phyloP scores from a whole-genome alignment of 2,888 invertebrate genomes.

The Glyphotaelius pellucidus region DNA sequence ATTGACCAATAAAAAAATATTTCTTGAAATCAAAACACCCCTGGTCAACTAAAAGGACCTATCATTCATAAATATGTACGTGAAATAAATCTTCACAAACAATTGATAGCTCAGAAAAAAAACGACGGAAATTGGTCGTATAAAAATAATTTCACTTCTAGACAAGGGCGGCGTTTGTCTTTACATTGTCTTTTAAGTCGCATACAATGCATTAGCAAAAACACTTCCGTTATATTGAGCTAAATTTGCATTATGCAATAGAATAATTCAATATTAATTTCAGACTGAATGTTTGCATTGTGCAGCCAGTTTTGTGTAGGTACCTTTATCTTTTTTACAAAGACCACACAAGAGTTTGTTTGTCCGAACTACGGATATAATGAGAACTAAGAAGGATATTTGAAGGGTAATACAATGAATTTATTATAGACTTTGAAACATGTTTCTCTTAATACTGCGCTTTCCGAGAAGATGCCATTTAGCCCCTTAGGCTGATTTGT shows the following conservation, averaged over 20 bases:
- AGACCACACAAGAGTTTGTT: neutral
- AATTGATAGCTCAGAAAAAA: constrained; percentile 26
- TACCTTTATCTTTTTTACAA: neutral
- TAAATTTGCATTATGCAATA: neutral
- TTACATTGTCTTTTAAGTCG: neutral
- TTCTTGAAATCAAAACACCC: neutral
- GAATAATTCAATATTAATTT: neutral
- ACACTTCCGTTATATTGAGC: neutral
- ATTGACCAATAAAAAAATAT: neutral
- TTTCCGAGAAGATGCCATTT: too few relatives aligned
- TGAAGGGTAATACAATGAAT: too few relatives aligned
- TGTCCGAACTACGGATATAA: neutral
- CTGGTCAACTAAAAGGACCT: neutral
- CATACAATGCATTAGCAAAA: constrained; percentile 11
- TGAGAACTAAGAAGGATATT: neutral
- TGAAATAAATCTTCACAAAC: constrained; percentile 29
- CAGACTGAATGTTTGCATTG: neutral
- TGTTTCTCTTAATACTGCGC: too few relatives aligned
- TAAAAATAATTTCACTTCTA: constrained; percentile 13
- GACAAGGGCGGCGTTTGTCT: constrained; percentile 14
- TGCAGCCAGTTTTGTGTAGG: neutral
- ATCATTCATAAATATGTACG: constrained; percentile 25
- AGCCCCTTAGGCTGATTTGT: too few relatives aligned
- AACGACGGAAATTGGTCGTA: constrained; percentile 25
- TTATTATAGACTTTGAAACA: too few relatives aligned